Percentiles rank a stretch among this genome's conserved stretches.
These are phyloP conservation scores for Alcis repandata DNA, from an alignment of 2,888 invertebrate species.

Conservation along the genomic window DNA sequence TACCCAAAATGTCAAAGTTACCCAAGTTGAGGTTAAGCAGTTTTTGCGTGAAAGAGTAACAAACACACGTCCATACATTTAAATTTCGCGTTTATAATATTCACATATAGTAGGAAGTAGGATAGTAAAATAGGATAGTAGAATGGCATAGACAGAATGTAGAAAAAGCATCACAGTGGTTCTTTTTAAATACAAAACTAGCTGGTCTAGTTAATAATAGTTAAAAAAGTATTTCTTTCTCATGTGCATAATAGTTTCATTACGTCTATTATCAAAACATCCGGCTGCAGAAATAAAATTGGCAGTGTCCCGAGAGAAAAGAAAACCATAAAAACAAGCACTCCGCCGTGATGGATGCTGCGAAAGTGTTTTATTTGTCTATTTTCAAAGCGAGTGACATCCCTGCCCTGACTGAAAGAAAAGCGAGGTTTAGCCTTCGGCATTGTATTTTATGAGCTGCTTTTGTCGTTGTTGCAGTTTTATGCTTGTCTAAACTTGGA, in stretches of 20 bases:
- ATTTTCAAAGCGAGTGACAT: constrained; percentile 24
- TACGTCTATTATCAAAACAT: not conserved
- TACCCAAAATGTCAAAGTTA: too few relatives aligned
- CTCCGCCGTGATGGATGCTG: constrained; percentile 17
- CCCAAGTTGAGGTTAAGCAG: too few relatives aligned
- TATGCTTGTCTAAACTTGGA: constrained; percentile 7
- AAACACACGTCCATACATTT: too few relatives aligned
- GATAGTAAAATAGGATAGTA: too few relatives aligned
- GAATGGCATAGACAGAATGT: too few relatives aligned
- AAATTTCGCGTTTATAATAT: too few relatives aligned
- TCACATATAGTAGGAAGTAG: too few relatives aligned
- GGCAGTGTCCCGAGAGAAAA: constrained; percentile 8
- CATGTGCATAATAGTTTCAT: not conserved
- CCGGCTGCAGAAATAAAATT: not conserved
- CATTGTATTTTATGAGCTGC: constrained; percentile 28
- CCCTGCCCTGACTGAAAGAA: constrained; percentile 19
- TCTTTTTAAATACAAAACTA: too few relatives aligned
- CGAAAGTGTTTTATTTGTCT: constrained; percentile 21
- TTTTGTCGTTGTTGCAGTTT: constrained; percentile 20
- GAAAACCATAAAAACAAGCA: constrained; percentile 8
- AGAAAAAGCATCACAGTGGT: too few relatives aligned
- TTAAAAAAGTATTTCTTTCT: too few relatives aligned
- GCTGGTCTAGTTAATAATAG: too few relatives aligned
- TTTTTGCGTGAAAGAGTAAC: too few relatives aligned
- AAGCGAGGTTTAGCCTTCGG: constrained; percentile 22